A percentile compares a stretch with the other conserved stretches of the same genome.
Conservation (phyloP, 1,140 invertebrate genomes). For the Aradophagus sp. region DNA sequence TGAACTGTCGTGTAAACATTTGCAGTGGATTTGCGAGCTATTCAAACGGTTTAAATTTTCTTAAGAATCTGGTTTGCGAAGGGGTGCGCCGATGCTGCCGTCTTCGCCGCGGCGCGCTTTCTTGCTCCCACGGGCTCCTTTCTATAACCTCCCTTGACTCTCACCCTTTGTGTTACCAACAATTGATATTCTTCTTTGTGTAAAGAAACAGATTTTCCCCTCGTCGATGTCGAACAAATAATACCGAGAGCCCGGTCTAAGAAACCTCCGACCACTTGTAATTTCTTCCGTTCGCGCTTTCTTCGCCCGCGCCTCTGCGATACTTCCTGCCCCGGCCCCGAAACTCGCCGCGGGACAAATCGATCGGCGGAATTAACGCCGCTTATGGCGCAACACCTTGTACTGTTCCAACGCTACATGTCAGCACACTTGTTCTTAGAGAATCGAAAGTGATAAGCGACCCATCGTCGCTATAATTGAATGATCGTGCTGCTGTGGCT, state of each 20-base stretch:
- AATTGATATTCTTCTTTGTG: constrained; percentile 76
- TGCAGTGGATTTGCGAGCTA: constrained; percentile 76
- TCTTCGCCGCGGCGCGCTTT: constrained; percentile 56
- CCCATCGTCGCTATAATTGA: too few species aligned
- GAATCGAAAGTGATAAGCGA: too few species aligned
- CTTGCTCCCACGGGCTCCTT: constrained; percentile 56
- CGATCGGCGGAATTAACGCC: constrained; percentile 44
- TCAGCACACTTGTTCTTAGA: too few species aligned
- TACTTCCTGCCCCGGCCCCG: constrained; percentile 47
- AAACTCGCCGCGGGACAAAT: constrained; percentile 41
- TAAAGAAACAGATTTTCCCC: constrained; percentile 74
- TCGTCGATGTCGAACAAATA: constrained; percentile 73
- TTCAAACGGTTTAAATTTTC: constrained; percentile 77
- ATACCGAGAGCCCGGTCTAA: constrained; percentile 66
- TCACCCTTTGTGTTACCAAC: constrained; percentile 75
- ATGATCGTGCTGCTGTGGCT: too few species aligned
- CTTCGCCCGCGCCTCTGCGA: constrained; percentile 38
- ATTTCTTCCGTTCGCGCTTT: constrained; percentile 53
- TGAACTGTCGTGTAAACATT: constrained; percentile 75
- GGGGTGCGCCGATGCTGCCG: constrained; percentile 61
- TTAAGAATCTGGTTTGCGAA: constrained; percentile 75
- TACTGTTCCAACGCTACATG: constrained; percentile 13
- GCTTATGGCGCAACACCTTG: constrained; percentile 30
- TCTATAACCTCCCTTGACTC: constrained; percentile 59
- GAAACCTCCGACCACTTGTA: constrained; percentile 63